These are phyloP conservation scores for Copidosoma aretas DNA, from an alignment of 2,888 invertebrate species.

Conservation along the genomic window DNA sequence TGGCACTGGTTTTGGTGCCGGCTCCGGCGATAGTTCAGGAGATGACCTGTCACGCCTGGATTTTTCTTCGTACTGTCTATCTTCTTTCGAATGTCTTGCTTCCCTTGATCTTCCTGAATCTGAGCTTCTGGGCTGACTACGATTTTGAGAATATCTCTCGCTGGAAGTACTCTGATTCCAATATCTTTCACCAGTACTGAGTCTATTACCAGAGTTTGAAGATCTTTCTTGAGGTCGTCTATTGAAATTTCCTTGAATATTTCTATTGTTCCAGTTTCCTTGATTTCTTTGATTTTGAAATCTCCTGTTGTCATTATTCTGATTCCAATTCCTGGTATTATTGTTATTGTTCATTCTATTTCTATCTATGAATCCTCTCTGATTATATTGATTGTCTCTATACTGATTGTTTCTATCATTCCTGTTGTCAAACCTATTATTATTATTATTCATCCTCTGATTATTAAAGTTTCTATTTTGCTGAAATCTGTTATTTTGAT, in stretches of 20 bases:
- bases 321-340: conserved; percentile 33
- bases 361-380: conserved; percentile 40
- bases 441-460: conserved; percentile 38
- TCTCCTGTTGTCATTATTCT: conserved; percentile 41
- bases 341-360: conserved; percentile 30
- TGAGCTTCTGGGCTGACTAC: conserved; percentile 26
- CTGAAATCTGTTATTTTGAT: conserved; percentile 36
- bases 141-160: conserved; percentile 34
- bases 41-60: conserved; percentile 31
- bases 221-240: conserved; percentile 33
- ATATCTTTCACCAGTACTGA: conserved; percentile 32
- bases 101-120: conserved; percentile 27
- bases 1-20: neutral
- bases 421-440: conserved; percentile 43
- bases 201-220: conserved; percentile 26
- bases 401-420: conserved; percentile 41
- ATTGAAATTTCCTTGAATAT: conserved; percentile 37
- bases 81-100: conserved; percentile 19
- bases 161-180: conserved; percentile 30
- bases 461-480: conserved; percentile 39
- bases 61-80: conserved; percentile 24
- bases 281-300: conserved; percentile 37
- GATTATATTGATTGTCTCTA: conserved; percentile 42
- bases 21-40: conserved; percentile 31
- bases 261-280: conserved; percentile 39